Conservation (phyloP, 1,140 invertebrate species). For the Meteorus sp. region DNA sequence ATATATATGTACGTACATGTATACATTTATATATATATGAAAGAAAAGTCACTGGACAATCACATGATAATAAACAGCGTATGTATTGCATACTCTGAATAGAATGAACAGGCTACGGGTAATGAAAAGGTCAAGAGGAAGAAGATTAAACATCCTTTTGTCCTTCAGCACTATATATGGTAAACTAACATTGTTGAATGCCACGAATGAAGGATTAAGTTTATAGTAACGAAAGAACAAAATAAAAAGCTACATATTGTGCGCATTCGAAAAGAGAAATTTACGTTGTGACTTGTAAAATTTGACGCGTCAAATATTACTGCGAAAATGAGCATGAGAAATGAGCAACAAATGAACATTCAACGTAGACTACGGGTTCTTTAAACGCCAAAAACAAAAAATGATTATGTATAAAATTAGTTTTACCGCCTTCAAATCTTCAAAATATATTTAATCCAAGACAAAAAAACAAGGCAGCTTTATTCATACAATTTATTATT, state of each 20-base stretch:
- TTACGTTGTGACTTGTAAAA: slow-evolving; percentile 4
- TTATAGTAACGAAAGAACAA: not conserved
- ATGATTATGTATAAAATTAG: slow-evolving; percentile 16
- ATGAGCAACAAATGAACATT: slow-evolving; percentile 1
- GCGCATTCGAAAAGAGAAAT: no score
- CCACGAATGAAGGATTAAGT: slow-evolving; percentile 5
- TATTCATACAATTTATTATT: no score
- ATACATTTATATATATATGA: no score
- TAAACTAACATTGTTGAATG: slow-evolving; percentile 6
- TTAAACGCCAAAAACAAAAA: slow-evolving; percentile 7
- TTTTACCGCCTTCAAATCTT: slow-evolving; percentile 15
- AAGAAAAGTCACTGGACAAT: slow-evolving; percentile 17
- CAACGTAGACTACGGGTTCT: slow-evolving; percentile 16
- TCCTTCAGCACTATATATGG: not conserved
- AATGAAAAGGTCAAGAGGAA: slow-evolving; percentile 8
- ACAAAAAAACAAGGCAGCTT: not conserved
- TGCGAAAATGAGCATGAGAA: not conserved
- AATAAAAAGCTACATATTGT: not conserved
- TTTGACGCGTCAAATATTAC: not conserved
- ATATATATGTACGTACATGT: no score
- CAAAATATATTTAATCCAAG: slow-evolving; percentile 15
- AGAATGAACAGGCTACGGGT: slow-evolving; percentile 10
- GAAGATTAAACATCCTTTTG: slow-evolving; percentile 6
- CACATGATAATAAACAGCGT: slow-evolving; percentile 7
- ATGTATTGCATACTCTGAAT: slow-evolving; percentile 13